Percentiles rank a stretch among this genome's conserved stretches.
Evolutionary conservation across 2,888 invertebrate species (phyloP).

Genomic region (Drosophila anomalata): DNA sequence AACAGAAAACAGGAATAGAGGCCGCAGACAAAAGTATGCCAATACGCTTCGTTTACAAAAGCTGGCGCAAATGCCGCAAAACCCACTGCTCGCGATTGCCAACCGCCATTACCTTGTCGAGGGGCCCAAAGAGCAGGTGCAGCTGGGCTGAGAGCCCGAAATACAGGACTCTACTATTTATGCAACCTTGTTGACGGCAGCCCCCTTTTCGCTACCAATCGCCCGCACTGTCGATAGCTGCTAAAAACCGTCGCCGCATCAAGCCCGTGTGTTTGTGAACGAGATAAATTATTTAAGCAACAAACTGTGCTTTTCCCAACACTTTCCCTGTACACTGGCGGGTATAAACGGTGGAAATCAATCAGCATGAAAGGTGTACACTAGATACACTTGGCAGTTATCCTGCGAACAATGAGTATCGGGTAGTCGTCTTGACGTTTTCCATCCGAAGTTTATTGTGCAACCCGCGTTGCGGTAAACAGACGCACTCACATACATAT

Average conservation of each 20-base stretch:
- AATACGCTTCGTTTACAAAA: slow-evolving; percentile 59
- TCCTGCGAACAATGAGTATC: slow-evolving; percentile 18
- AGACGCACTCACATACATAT: slow-evolving; percentile 38
- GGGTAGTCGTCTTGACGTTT: background rate
- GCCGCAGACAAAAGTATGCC: slow-evolving; percentile 41
- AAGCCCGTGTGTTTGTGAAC: slow-evolving; percentile 43
- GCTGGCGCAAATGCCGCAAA: slow-evolving; percentile 33
- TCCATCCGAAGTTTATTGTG: slow-evolving; percentile 70
- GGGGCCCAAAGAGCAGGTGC: slow-evolving; percentile 14
- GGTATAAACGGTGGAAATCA: slow-evolving; percentile 20
- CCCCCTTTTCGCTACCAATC: background rate
- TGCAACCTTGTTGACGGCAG: slow-evolving; percentile 43
- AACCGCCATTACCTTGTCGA: slow-evolving; percentile 40
- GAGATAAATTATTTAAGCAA: slow-evolving; percentile 76
- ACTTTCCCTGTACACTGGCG: background rate
- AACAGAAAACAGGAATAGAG: slow-evolving; percentile 25
- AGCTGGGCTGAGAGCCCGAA: background rate
- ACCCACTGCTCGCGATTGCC: slow-evolving; percentile 11
- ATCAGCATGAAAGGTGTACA: slow-evolving; percentile 4
- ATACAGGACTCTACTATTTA: slow-evolving; percentile 30
- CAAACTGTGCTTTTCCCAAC: slow-evolving; percentile 66
- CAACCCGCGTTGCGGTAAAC: slow-evolving; percentile 60
- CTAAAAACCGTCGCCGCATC: slow-evolving; percentile 9
- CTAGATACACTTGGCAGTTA: background rate
- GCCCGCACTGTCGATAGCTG: slow-evolving; percentile 7